phyloP scores from a whole-genome alignment of 2,797 vertebrate species.

The Gobionotothen gibberifrons region DNA sequence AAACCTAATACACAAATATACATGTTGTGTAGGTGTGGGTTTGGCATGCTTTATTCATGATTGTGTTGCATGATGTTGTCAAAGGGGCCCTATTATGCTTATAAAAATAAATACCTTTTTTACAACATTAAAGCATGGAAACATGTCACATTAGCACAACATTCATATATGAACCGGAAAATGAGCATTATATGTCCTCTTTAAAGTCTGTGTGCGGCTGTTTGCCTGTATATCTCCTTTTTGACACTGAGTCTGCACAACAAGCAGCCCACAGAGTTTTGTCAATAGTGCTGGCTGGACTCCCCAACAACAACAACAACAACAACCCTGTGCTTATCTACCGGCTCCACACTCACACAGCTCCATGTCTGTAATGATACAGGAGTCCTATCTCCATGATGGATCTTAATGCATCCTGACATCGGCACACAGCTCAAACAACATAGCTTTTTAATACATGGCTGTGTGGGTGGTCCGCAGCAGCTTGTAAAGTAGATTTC shows the following conservation, averaged over 20 bases:
- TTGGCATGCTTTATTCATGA: background rate
- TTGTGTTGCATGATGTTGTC: slow-evolving; percentile 4
- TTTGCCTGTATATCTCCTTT: slow-evolving; percentile 30
- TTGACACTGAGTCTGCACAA: slow-evolving; percentile 35
- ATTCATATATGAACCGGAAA: too few relatives aligned
- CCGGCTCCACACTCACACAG: slow-evolving; percentile 52
- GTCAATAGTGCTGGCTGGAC: slow-evolving; percentile 59
- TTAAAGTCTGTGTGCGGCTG: background rate
- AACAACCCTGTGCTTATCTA: slow-evolving; percentile 64
- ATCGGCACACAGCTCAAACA: slow-evolving; percentile 38
- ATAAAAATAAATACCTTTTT: too few relatives aligned
- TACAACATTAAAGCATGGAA: too few relatives aligned
- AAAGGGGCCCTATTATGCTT: background rate
- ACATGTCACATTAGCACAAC: too few relatives aligned
- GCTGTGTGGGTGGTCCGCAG: too few relatives aligned
- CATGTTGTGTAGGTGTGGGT: background rate
- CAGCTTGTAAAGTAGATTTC: too few relatives aligned
- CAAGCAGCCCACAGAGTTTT: slow-evolving; percentile 61
- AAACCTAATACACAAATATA: too few relatives aligned
- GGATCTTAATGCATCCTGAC: slow-evolving; percentile 63
- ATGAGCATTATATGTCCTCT: too few relatives aligned
- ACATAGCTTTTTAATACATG: slow-evolving; percentile 27
- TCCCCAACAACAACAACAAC: slow-evolving; percentile 41
- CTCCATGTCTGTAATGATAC: slow-evolving; percentile 51
- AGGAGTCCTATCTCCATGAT: slow-evolving; percentile 50